Evolutionary conservation across 2,797 vertebrate genomes (phyloP).

Genomic region (Protonibea diacanthus): DNA sequence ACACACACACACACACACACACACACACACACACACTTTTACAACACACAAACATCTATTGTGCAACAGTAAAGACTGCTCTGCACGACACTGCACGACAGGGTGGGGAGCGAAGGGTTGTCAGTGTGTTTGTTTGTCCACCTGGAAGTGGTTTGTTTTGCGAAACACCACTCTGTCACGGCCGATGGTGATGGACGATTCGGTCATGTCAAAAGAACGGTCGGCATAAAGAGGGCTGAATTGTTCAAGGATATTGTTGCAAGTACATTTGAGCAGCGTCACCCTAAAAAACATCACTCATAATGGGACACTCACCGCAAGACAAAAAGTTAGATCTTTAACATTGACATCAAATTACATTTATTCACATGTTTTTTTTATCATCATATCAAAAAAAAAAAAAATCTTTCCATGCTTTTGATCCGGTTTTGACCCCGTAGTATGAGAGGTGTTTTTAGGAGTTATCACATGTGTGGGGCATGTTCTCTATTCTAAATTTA

Average conservation of each 20-base stretch:
- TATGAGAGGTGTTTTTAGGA: neutral
- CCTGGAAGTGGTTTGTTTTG: slow-evolving; percentile 81
- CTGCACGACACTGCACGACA: slow-evolving; percentile 17
- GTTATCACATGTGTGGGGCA: neutral
- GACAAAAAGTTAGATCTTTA: neutral
- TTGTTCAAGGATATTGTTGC: neutral
- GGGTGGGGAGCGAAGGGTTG: slow-evolving; percentile 39
- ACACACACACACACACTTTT: slow-evolving; percentile 16
- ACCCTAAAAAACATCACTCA: neutral
- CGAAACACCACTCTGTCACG: slow-evolving; percentile 54
- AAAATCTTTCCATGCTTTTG: neutral
- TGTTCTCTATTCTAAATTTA: neutral
- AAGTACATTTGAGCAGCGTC: neutral
- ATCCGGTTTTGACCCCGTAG: neutral
- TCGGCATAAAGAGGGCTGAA: neutral
- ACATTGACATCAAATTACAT: neutral
- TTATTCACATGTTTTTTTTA: neutral
- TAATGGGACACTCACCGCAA: neutral
- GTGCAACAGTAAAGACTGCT: slow-evolving; percentile 49
- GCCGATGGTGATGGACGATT: slow-evolving; percentile 45
- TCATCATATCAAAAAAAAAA: no score
- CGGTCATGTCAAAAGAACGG: slow-evolving; percentile 37
- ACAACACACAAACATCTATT: slow-evolving; percentile 30
- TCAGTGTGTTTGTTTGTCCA: slow-evolving; percentile 82
- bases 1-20: neutral